phyloP scores from a whole-genome alignment of 2,888 invertebrate genomes.

The Aelia acuminata region DNA sequence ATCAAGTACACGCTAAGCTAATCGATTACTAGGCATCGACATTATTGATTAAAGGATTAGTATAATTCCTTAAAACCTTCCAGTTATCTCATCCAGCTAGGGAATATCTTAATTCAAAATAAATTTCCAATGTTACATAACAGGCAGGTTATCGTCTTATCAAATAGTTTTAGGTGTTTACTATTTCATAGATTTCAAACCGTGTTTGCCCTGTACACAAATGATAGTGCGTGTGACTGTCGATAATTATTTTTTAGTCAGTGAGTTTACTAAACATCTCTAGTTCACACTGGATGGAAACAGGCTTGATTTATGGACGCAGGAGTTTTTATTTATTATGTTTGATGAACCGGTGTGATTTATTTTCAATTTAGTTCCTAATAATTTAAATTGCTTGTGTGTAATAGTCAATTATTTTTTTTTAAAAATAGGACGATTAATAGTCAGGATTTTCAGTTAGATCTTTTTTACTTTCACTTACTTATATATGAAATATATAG shows the following conservation, averaged over 20 bases:
- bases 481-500: too few relatives aligned
- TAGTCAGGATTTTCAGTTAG: too few relatives aligned
- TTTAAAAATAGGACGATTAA: too few relatives aligned
- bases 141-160: not conserved
- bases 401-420: too few relatives aligned
- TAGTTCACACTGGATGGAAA: not conserved
- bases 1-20: not conserved
- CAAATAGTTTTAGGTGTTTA: not conserved
- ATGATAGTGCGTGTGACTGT: not conserved
- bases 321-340: not conserved
- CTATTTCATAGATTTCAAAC: not conserved
- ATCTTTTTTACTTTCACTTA: too few relatives aligned
- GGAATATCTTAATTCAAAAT: not conserved
- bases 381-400: too few relatives aligned
- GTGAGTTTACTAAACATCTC: not conserved
- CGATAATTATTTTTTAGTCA: slow-evolving; percentile 5
- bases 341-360: not conserved
- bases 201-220: not conserved
- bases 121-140: not conserved
- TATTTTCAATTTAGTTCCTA: too few relatives aligned
- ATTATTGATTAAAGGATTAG: not conserved
- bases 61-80: not conserved
- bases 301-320: not conserved
- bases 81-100: not conserved
- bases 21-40: not conserved